These are phyloP conservation scores for Ophion costatus DNA, from an alignment of 2,888 invertebrate species.

Conservation along the genomic window DNA sequence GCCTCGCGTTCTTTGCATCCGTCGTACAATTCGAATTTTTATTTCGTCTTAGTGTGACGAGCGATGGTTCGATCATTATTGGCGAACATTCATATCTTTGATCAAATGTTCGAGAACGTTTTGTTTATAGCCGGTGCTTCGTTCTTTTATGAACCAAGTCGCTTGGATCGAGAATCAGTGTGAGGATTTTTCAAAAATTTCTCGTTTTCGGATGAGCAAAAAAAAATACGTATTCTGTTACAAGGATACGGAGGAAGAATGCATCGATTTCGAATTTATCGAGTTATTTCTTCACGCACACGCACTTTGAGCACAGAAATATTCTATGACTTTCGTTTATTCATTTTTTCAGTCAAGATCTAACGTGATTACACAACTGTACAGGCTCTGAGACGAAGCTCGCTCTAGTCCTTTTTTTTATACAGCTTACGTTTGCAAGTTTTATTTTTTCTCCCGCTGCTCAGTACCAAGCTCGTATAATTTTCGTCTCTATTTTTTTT, in stretches of 20 bases:
- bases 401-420: conserved; percentile 16
- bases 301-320: conserved; percentile 29
- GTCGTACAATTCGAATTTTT: conserved; percentile 73
- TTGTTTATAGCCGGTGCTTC: conserved; percentile 18
- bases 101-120: conserved; percentile 33
- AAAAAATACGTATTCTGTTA: conserved; percentile 12
- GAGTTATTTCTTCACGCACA: conserved; percentile 13
- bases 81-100: conserved; percentile 76
- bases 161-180: conserved; percentile 70
- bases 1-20: not conserved
- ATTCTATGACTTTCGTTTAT: conserved; percentile 27
- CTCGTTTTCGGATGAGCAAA: not conserved
- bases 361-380: conserved; percentile 20
- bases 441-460: conserved; percentile 26
- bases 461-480: conserved; percentile 18
- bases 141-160: conserved; percentile 34
- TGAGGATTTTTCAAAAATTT: conserved; percentile 5
- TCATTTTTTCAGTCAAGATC: conserved; percentile 61
- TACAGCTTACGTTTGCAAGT: conserved; percentile 17
- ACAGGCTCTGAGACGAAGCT: conserved; percentile 20
- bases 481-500: conserved; percentile 33
- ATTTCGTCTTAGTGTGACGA: conserved; percentile 75
- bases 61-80: conserved; percentile 76
- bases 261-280: conserved; percentile 35
- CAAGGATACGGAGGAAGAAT: conserved; percentile 38